phyloP scores from a whole-genome alignment of 1,140 invertebrate genomes.

The Streblospio benedicti region DNA sequence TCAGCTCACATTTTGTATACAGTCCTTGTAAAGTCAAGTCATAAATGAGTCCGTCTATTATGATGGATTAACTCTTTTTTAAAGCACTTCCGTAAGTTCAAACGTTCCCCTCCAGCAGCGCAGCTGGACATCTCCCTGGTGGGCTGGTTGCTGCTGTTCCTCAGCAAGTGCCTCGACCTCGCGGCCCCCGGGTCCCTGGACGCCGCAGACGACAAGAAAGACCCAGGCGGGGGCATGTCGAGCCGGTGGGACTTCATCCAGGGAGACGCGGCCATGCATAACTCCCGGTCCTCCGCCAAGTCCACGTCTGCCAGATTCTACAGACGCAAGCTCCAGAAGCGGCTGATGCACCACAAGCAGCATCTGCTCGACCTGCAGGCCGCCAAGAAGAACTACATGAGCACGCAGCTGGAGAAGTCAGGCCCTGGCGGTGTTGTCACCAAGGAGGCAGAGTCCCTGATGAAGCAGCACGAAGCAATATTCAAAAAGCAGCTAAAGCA shows the following conservation, averaged over 20 bases:
- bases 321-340: constrained; percentile 62
- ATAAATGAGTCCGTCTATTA: constrained; percentile 2
- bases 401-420: constrained; percentile 1
- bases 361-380: constrained; percentile 62
- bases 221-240: constrained; percentile 25
- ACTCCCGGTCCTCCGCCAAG: constrained; percentile 17
- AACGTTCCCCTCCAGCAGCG: no score
- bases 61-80: constrained; percentile 8
- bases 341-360: constrained; percentile 61
- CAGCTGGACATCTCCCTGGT: constrained; percentile 58
- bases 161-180: constrained; percentile 65
- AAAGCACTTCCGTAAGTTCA: no score
- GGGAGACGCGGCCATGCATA: constrained; percentile 23
- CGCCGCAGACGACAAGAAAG: constrained; percentile 29
- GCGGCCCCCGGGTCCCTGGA: constrained; percentile 24
- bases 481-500: constrained; percentile 52
- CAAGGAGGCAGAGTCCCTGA: constrained; percentile 51
- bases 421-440: constrained; percentile 15
- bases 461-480: constrained; percentile 56
- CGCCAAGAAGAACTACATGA: constrained; percentile 53
- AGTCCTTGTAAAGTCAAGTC: not conserved
- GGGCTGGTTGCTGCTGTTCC: constrained; percentile 69
- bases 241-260: constrained; percentile 36
- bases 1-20: not conserved
- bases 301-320: constrained; percentile 43